A percentile compares a stretch with the other conserved stretches of the same genome.
These are phyloP conservation scores for Leptinotarsa juncta DNA, from an alignment of 2,888 invertebrate genomes.

Conservation along the genomic window DNA sequence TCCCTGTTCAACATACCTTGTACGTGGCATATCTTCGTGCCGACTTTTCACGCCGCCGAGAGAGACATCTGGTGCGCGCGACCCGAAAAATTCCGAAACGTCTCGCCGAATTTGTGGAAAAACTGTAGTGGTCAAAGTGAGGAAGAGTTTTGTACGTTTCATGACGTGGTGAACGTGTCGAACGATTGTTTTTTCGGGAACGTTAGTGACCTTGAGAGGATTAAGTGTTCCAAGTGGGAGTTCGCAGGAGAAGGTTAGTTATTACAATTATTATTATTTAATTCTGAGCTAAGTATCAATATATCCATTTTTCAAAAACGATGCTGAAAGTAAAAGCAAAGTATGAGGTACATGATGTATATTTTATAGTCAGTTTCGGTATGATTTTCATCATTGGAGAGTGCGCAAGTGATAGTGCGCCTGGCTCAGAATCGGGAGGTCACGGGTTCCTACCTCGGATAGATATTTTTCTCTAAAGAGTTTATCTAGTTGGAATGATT, in stretches of 20 bases:
- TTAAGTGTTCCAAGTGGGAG: slow-evolving; percentile 61
- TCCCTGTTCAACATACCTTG: slow-evolving; percentile 83
- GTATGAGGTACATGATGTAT: neutral
- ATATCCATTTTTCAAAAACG: no score
- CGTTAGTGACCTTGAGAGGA: slow-evolving; percentile 39
- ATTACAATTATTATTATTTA: no score
- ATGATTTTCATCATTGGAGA: neutral
- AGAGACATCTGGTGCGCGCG: slow-evolving; percentile 78
- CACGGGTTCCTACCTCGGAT: no score
- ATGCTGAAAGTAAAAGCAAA: no score
- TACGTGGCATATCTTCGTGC: slow-evolving; percentile 83
- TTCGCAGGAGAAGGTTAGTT: slow-evolving; percentile 61
- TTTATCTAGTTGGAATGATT: no score
- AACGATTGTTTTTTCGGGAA: slow-evolving; percentile 35
- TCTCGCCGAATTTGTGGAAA: slow-evolving; percentile 72
- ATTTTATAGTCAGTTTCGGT: neutral
- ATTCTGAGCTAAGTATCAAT: no score
- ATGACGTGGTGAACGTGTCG: slow-evolving; percentile 58
- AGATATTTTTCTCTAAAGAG: no score
- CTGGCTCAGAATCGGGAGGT: no score
- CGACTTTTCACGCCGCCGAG: slow-evolving; percentile 78
- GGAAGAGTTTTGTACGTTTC: slow-evolving; percentile 67
- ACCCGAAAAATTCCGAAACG: slow-evolving; percentile 69
- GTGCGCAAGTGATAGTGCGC: no score
- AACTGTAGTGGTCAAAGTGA: slow-evolving; percentile 73